Evolutionary conservation across 2,888 invertebrate species (phyloP).

Genomic region (Salpingus planirostris): DNA sequence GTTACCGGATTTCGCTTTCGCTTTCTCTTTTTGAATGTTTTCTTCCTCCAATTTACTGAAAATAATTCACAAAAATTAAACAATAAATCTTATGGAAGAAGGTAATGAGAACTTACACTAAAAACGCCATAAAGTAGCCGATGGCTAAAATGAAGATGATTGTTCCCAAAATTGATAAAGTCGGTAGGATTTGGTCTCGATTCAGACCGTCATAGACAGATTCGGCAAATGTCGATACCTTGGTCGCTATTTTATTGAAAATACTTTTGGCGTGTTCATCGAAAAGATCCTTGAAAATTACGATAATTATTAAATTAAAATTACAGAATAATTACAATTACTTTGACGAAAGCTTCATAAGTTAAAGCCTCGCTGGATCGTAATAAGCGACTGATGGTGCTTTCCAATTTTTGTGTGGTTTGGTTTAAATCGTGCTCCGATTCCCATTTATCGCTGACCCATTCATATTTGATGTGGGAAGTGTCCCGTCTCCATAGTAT

Average conservation of each 20-base stretch:
- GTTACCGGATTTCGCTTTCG: constrained; percentile 43
- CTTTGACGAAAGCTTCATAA: constrained; percentile 72
- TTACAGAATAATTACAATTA: constrained; percentile 26
- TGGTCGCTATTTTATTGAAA: constrained; percentile 58
- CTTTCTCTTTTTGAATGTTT: constrained; percentile 45
- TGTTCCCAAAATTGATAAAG: constrained; percentile 68
- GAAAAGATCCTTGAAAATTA: constrained; percentile 53
- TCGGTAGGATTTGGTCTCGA: constrained; percentile 70
- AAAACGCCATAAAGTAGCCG: constrained; percentile 79
- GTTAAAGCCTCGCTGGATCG: constrained; percentile 65
- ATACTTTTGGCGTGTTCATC: constrained; percentile 72
- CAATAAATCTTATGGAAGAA: constrained; percentile 1
- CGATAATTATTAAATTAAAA: constrained; percentile 1
- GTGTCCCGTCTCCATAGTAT: constrained; percentile 85
- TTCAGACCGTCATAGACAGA: constrained; percentile 63
- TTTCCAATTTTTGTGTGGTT: constrained; percentile 63
- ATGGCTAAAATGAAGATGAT: constrained; percentile 67
- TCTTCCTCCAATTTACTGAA: constrained; percentile 52
- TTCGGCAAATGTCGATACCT: constrained; percentile 58
- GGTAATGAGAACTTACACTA: constrained; percentile 49
- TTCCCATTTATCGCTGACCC: constrained; percentile 69
- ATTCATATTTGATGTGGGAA: constrained; percentile 83
- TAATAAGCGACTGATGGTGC: constrained; percentile 61
- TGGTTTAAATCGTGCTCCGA: constrained; percentile 53
- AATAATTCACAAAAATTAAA: constrained; percentile 6